Conservation (phyloP, 2,113 vertebrate species). For the Hippocampus guttulatus region DNA sequence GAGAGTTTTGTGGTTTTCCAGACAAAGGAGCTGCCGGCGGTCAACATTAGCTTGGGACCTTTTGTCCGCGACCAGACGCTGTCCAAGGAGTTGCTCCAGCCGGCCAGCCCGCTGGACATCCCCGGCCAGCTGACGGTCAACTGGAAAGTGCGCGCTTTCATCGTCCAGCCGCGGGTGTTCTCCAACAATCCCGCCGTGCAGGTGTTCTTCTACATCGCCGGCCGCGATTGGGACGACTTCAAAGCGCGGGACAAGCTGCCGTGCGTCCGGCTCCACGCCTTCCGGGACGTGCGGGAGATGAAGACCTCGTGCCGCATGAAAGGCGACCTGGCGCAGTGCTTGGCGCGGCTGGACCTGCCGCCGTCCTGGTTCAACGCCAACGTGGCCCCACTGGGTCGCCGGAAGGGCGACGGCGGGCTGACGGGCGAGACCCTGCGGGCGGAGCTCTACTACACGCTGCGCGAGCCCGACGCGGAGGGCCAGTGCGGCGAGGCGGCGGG, state of each 20-base stretch:
- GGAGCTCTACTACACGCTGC: conserved; percentile 92
- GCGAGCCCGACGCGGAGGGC: conserved; percentile 73
- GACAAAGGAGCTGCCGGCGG: conserved; percentile 89
- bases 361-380: conserved; percentile 87
- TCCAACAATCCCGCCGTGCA: conserved; percentile 86
- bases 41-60: conserved; percentile 90
- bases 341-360: conserved; percentile 88
- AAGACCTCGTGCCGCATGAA: conserved; percentile 88
- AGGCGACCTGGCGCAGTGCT: conserved; percentile 86
- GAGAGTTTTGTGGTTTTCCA: conserved; percentile 98
- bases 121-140: conserved; percentile 88
- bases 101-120: conserved; percentile 88
- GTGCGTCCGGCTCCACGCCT: conserved; percentile 88
- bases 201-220: conserved; percentile 94
- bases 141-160: conserved; percentile 98
- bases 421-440: conserved; percentile 80
- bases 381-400: conserved; percentile 75
- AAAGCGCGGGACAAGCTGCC: conserved; percentile 84
- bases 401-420: conserved; percentile 71
- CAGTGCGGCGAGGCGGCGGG: conserved; percentile 76
- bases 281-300: conserved; percentile 85
- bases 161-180: conserved; percentile 84
- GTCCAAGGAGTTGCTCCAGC: conserved; percentile 90
- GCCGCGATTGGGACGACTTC: conserved; percentile 95
- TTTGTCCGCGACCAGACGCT: conserved; percentile 85